These are phyloP conservation scores for Morpho achilles DNA, from an alignment of 2,888 invertebrate genomes.

Conservation along the genomic window DNA sequence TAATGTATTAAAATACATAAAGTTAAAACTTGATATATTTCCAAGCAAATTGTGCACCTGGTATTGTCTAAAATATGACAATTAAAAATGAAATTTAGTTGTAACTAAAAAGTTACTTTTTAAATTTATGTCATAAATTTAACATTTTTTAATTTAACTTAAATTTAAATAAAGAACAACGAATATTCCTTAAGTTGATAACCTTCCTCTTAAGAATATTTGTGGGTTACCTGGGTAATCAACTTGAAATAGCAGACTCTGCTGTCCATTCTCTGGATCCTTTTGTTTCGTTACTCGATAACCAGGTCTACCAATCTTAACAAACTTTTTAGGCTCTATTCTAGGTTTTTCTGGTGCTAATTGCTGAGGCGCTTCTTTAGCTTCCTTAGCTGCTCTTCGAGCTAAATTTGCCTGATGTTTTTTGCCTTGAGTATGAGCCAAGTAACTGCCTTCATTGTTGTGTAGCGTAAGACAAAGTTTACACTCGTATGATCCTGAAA, in stretches of 20 bases:
- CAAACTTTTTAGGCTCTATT: constrained; percentile 99
- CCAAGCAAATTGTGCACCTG: too few relatives aligned
- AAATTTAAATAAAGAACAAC: too few relatives aligned
- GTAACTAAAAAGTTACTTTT: too few relatives aligned
- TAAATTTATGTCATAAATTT: too few relatives aligned
- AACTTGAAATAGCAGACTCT: constrained; percentile 97
- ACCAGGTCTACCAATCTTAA: constrained; percentile 99
- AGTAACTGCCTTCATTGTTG: constrained; percentile 99
- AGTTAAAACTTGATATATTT: too few relatives aligned
- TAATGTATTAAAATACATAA: too few relatives aligned
- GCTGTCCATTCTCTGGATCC: constrained; percentile 96
- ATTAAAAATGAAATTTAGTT: too few relatives aligned
- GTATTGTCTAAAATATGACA: too few relatives aligned
- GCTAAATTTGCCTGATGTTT: constrained; percentile 99
- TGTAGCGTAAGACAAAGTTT: constrained; percentile 98
- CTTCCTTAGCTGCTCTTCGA: constrained; percentile 98
- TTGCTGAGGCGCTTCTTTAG: constrained; percentile 96
- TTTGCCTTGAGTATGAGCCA: constrained; percentile 99
- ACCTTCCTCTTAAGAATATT: too few relatives aligned
- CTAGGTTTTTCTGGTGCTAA: constrained; percentile 96
- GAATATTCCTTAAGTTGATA: too few relatives aligned
- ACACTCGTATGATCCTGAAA: constrained; percentile 95
- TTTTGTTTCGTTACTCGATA: constrained; percentile 99
- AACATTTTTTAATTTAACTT: too few relatives aligned
- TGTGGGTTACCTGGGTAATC: constrained; percentile 86